Evolutionary conservation across 2,113 vertebrate genomes (phyloP).

Genomic region (Ifrita kowaldi): DNA sequence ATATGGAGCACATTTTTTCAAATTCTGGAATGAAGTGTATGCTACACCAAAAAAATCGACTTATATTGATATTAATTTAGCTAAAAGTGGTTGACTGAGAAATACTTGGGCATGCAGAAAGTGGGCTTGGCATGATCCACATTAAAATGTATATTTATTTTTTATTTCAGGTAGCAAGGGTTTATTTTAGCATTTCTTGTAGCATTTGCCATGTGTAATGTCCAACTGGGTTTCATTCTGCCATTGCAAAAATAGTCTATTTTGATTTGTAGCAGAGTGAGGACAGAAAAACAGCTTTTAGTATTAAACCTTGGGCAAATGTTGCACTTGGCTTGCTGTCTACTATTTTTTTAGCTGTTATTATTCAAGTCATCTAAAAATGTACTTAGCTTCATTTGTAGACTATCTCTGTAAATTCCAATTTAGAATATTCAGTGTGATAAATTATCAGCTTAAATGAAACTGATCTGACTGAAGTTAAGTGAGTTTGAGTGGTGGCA

Average conservation of each 20-base stretch:
- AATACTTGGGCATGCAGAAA: slow-evolving; percentile 45
- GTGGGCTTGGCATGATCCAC: background rate
- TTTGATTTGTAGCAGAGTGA: slow-evolving; percentile 37
- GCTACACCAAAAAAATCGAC: slow-evolving; percentile 49
- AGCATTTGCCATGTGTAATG: background rate
- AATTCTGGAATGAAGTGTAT: slow-evolving; percentile 28
- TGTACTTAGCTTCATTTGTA: background rate
- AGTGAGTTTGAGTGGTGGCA: slow-evolving; percentile 45
- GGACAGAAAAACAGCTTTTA: slow-evolving; percentile 45
- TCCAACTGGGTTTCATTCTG: slow-evolving; percentile 32
- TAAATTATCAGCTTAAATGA: slow-evolving; percentile 19
- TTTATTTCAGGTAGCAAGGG: slow-evolving; percentile 50
- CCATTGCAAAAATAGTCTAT: slow-evolving; percentile 50
- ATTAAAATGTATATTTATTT: slow-evolving; percentile 3
- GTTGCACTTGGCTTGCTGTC: slow-evolving; percentile 4
- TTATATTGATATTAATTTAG: slow-evolving; percentile 60
- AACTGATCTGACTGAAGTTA: background rate
- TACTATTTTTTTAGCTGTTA: background rate
- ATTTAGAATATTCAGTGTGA: background rate
- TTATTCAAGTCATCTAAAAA: slow-evolving; percentile 8
- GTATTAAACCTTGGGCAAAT: background rate
- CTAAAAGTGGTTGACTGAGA: slow-evolving; percentile 44
- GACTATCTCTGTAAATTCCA: background rate
- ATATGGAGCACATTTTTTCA: background rate
- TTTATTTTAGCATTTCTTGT: slow-evolving; percentile 13